Base-by-base conservation (phyloP, 2,113 vertebrate genomes). In the Zeus faber region DNA sequence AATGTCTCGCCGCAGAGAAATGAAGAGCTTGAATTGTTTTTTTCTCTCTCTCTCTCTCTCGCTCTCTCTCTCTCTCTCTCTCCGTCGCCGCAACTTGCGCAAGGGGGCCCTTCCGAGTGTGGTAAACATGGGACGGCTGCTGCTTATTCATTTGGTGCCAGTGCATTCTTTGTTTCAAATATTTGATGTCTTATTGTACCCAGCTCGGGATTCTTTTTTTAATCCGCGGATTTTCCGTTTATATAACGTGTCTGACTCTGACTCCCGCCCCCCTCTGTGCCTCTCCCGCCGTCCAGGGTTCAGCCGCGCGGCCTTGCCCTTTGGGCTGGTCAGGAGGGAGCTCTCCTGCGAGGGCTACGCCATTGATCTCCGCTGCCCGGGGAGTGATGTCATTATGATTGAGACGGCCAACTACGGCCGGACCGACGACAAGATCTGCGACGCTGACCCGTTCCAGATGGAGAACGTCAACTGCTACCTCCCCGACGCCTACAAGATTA, bases 381-480 rank as follows among this genome's bases (percentile, higher is more conserved):
- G 97, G 61, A 98, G 95, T 66, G 97, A 99, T 65, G 97, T 98
- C 71, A 99, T 99, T 74, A 97, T 98, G 95, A 97, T 99, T 51
- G 97, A 99, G 79, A 98, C 94, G 0, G 93, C 96, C 45, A 99
- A 99, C 90, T 99, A 99, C 25, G 97, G 97, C 54, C 92, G 97
- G 35, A 99, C 97, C 16, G 97, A 99, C 3, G 92, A 98, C 92
- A 98, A 98, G 90, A 98, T 99, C 73, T 99, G 97, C 57, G 97
- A 98, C 65, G 97, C 97, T 43, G 97, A 99, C 85, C 94, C 95
- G 0, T 97, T 98, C 91, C 97, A 98, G 89, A 99, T 99, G 97
- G 96, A 99, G 84, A 99, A 99, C 70, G 93, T 93, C 62, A 94
- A 98, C 76, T 99, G 97, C 88, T 98, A 97, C 90, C 97, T 98